Base-by-base conservation (phyloP, 2,797 vertebrate species). In the Mormyrops attenuatus region DNA sequence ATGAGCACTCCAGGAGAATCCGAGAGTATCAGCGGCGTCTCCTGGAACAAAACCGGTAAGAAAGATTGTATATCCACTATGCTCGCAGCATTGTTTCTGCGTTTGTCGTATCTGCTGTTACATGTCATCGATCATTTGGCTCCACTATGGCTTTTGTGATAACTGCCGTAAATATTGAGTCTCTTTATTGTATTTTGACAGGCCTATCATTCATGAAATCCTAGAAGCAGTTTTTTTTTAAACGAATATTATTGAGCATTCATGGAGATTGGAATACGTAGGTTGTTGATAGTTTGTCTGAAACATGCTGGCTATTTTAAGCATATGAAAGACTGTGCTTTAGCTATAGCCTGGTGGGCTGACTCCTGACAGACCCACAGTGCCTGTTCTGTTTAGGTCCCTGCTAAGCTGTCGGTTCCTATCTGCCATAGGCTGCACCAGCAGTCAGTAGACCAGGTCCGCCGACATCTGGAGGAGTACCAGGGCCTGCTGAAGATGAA, bases 401-500 rank as follows among this genome's bases (percentile, higher is more conserved):
- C 2, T 3, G 2, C 6, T 85, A 49, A 49, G 44, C 82, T 22
- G 20, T 9, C n/a, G 0, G 17, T 88, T 63, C 50, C 41, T 53
- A 15, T 89, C 20, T 82, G 30, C 30, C 91, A 88, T 87, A 99
- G 98, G 90, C 82, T 95, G 88, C 97, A 98, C 91, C 95, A 94
- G 92, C 95, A 94, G n/a, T 96, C 96, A 0, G 89, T 97, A 89
- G 96, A 97, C 89, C 96, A 95, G 90, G 97, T 97, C 90, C 95
- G 95, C 8, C 96, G 93, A 69, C 95, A 52, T 17, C 95, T 99
- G 49, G 95, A 97, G 20, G 96, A 98, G 38, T 98, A 99, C 94
- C 97, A 98, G 93, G 91, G 91, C 47, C 92, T 95, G 20, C 90
- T 99, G 87, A 96, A 93, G 88, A 92, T 94, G 49, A 96, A 94